These are phyloP conservation scores for Pseudomyrmex pallidus DNA, from an alignment of 1,140 invertebrate genomes.

Conservation along the genomic window DNA sequence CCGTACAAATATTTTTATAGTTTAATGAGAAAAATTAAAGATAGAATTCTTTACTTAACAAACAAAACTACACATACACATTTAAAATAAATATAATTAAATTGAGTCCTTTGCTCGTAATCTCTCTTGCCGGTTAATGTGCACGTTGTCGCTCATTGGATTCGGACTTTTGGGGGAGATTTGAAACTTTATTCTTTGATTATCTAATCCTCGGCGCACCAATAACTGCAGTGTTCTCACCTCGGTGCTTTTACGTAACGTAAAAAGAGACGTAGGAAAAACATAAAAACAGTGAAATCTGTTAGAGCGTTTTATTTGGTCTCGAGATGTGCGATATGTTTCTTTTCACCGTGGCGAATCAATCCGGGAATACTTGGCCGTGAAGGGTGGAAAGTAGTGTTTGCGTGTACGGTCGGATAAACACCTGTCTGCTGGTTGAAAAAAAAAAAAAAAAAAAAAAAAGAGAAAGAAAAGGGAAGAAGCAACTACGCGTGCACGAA, in stretches of 20 bases:
- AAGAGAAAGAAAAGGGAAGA: conserved; percentile 56
- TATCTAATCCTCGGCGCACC: no score
- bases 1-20: conserved; percentile 1
- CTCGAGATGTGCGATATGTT: conserved; percentile 16
- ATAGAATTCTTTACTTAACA: background rate
- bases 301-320: conserved; percentile 7
- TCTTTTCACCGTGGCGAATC: conserved; percentile 57
- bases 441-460: conserved; percentile 52
- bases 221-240: no score
- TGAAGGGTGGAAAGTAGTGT: conserved; percentile 63
- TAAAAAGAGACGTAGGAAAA: background rate
- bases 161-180: no score
- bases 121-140: background rate
- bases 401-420: conserved; percentile 74
- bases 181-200: no score
- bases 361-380: conserved; percentile 60
- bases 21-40: background rate
- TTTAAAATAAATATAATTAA: background rate
- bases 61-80: background rate
- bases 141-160: no score
- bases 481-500: conserved; percentile 61
- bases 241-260: background rate
- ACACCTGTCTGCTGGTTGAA: conserved; percentile 73
- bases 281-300: background rate
- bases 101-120: background rate